Conservation (phyloP, 2,888 invertebrate species). For the Ochropleura plecta region DNA sequence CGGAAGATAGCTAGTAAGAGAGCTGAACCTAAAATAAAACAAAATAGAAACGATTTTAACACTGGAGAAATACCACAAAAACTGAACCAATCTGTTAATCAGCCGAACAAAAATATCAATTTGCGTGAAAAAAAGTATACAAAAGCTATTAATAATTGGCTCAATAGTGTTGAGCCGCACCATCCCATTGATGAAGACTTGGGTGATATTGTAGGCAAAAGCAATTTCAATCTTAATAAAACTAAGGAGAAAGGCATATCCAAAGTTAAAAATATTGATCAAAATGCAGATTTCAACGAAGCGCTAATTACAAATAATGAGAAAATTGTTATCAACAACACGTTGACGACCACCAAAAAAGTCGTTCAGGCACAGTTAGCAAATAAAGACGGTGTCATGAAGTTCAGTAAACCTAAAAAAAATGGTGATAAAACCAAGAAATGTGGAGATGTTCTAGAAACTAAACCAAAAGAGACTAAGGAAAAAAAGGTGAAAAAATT, state of each 20-base stretch:
- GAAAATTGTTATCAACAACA: constrained; percentile 41
- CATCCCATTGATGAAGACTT: constrained; percentile 56
- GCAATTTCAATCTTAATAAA: not conserved
- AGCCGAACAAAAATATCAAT: constrained; percentile 48
- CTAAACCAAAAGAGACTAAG: constrained; percentile 40
- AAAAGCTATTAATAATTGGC: constrained; percentile 81
- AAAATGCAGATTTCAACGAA: not conserved
- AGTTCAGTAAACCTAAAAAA: constrained; percentile 77
- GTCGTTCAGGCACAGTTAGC: constrained; percentile 80
- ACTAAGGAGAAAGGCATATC: not conserved
- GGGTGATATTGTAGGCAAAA: constrained; percentile 16
- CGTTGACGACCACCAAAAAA: constrained; percentile 67
- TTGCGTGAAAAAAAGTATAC: constrained; percentile 78
- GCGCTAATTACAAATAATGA: not conserved
- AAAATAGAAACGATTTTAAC: not conserved
- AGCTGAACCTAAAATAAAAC: constrained; percentile 31
- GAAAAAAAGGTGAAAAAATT: constrained; percentile 79
- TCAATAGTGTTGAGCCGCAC: constrained; percentile 70
- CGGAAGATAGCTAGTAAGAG: constrained; percentile 27
- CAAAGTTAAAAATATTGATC: constrained; percentile 15
- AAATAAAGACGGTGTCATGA: constrained; percentile 85
- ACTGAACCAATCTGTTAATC: not conserved
- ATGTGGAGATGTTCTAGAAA: constrained; percentile 5
- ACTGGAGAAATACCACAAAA: not conserved
- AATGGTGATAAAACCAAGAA: constrained; percentile 9